A percentile compares a stretch with the other conserved stretches of the same genome.
Conservation (phyloP, 1,140 invertebrate genomes). For the Magallana gigas region DNA sequence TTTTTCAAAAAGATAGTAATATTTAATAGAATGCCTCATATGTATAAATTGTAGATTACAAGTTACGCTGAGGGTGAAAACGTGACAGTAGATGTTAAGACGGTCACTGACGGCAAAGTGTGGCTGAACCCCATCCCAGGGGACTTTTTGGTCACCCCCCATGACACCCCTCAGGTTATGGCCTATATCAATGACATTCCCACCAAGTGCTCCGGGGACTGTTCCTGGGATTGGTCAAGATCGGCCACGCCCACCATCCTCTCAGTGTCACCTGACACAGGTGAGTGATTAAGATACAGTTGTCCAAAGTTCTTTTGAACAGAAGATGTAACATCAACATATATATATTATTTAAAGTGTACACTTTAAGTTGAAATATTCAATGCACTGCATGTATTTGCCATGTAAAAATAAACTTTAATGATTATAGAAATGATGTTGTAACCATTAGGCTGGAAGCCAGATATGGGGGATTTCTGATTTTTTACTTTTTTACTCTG, state of each 20-base stretch:
- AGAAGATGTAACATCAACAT: no score
- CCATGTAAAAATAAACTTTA: no score
- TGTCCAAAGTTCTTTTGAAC: no score
- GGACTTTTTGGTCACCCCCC: conserved; percentile 68
- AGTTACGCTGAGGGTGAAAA: conserved; percentile 57
- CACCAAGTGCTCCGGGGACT: conserved; percentile 62
- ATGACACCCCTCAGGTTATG: conserved; percentile 67
- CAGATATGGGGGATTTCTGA: no score
- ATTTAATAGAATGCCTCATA: no score
- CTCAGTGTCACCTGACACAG: conserved; percentile 62
- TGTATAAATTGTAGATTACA: not conserved
- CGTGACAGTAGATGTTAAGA: conserved; percentile 55
- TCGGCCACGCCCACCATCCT: conserved; percentile 67
- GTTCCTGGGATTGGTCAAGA: conserved; percentile 68
- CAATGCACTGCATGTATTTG: no score
- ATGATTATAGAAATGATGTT: no score
- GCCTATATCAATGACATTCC: conserved; percentile 69
- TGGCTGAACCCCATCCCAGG: conserved; percentile 68
- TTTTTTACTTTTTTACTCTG: no score
- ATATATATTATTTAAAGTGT: no score
- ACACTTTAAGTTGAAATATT: no score
- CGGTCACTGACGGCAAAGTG: conserved; percentile 53
- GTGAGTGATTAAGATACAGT: conserved; percentile 44
- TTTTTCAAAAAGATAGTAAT: no score
- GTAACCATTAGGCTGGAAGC: no score